Base-by-base conservation (phyloP, 2,113 vertebrate species). In the Brienomyrus brachyistius region DNA sequence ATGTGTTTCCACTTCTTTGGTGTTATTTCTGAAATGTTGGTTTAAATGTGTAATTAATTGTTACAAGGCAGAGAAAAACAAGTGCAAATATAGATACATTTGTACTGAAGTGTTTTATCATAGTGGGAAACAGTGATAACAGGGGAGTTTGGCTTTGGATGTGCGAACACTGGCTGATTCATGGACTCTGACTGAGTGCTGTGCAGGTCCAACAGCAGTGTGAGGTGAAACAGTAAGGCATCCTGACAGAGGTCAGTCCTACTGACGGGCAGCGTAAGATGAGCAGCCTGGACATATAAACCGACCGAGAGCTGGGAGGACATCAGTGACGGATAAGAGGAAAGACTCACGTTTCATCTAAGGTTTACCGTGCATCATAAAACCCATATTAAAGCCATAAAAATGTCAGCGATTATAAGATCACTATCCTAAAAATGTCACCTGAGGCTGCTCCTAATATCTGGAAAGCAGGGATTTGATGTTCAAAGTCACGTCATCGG, bases 331-430 rank as follows among this genome's bases (percentile, higher is more conserved):
- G 48, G 40, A 84, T 84, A 84, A 27, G 35, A 84, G 82, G 40
- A 21, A 80, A 80, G 74, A 48, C 21, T 84, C 19, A 48, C 19
- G 17, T 84, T 84, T 47, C 82, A 48, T 84, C 43, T 48, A n/a
- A 86, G n/a, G n/a, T 31, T 54, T 86, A n/a, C n/a, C 0, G 4
- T n/a, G 47, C 47, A 86, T n/a, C 13, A 31, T 86, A 52, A 86
- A 52, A 11, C 48, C 85, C 50, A 86, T 54, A n/a, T 85, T 11
- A 50, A 85, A 85, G 13, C 35, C 82, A 52, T 23, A 54, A 86
- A 86, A 86, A 86, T 48, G 50, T 86, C 47, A 87, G 4, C n/a
- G 31, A 87, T 54, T 27, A 87, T 54, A 54, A 87, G 85, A 54
- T 54, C 85, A 56, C 27, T 54, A 87, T 87, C n/a, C 10, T 54